Evolutionary conservation across 1,140 invertebrate species (phyloP).

Genomic region (Ganaspis sp.): DNA sequence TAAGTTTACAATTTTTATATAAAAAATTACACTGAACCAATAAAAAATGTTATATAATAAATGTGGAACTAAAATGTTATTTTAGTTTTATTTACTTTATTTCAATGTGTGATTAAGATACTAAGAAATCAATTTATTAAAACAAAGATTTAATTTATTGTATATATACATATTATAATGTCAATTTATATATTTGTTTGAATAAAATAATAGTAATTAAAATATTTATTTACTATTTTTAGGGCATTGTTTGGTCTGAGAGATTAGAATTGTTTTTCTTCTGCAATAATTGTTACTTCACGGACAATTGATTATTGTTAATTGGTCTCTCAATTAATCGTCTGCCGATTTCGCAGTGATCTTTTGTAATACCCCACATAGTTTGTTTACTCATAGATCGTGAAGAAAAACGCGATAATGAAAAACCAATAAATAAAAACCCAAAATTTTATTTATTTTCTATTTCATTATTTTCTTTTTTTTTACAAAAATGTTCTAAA

Average conservation of each 20-base stretch:
- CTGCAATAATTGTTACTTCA: constrained; percentile 10
- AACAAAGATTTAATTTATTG: no score
- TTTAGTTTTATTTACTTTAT: no score
- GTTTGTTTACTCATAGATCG: not conserved
- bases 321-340: constrained; percentile 9
- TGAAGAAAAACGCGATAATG: not conserved
- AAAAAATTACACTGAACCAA: no score
- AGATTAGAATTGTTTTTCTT: constrained; percentile 6
- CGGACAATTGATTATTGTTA: constrained; percentile 10
- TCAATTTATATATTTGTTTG: no score
- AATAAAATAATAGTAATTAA: not conserved
- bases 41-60: no score
- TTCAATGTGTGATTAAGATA: no score
- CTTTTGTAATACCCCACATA: constrained; percentile 9
- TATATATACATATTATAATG: no score
- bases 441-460: not conserved
- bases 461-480: not conserved
- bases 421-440: not conserved
- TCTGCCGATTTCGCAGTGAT: constrained; percentile 3
- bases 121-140: no score
- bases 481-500: not conserved
- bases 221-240: not conserved
- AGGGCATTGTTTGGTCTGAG: constrained; percentile 8
- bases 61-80: no score
- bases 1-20: no score